Percentiles rank a stretch among this genome's conserved stretches.
These are phyloP conservation scores for Pardalotus punctatus DNA, from an alignment of 2,113 vertebrate genomes.

Conservation along the genomic window DNA sequence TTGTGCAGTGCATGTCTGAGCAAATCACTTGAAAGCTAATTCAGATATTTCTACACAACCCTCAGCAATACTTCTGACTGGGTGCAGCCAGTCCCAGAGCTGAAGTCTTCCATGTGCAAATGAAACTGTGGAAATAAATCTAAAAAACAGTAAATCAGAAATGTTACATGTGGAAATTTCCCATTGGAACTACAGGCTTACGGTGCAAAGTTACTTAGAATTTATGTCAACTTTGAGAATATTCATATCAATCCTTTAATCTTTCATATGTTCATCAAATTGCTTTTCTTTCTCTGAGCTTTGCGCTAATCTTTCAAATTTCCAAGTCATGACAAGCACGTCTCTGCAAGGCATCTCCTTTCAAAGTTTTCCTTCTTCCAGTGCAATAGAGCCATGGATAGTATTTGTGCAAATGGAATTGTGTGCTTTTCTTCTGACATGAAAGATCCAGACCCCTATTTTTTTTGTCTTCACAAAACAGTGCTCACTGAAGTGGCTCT, in stretches of 20 bases:
- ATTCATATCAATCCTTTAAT: background rate
- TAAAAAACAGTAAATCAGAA: background rate
- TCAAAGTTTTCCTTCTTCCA: background rate
- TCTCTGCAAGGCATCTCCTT: background rate
- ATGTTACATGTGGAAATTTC: background rate
- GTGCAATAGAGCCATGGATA: background rate
- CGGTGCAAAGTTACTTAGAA: background rate
- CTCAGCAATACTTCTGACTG: background rate
- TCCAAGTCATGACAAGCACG: background rate
- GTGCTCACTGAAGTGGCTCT: background rate
- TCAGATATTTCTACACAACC: background rate
- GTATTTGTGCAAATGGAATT: background rate
- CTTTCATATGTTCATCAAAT: background rate
- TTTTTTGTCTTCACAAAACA: background rate
- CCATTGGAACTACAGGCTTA: background rate
- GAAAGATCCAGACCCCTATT: background rate
- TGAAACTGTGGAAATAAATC: background rate
- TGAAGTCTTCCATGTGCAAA: background rate
- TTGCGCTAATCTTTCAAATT: background rate
- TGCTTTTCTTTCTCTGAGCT: background rate
- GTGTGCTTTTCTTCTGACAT: background rate
- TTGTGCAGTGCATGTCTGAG: background rate
- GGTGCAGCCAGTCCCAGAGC: background rate
- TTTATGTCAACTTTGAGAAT: background rate
- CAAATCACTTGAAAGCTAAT: background rate